Evolutionary conservation across 2,888 invertebrate genomes (phyloP), one percentile per base, ranked within the genome.

Genomic region (Abscondita cerata): DNA sequence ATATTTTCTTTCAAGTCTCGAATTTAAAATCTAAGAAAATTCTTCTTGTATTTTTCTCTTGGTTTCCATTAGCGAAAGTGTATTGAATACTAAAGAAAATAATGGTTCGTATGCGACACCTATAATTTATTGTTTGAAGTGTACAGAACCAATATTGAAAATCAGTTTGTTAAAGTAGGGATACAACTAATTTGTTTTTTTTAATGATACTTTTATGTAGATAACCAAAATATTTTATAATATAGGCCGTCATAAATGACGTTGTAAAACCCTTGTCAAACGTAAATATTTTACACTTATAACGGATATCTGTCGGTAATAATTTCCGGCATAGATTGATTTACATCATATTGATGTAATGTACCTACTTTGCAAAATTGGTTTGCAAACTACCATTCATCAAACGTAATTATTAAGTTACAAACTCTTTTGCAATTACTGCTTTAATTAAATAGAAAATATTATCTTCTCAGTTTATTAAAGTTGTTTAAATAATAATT

Each of bases 91-190:
- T 18, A 46, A 54, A 41, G 34, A 46, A 54, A 54, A 44, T 19
- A 44, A 19, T 44, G 13, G 33, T 18, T 1, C 44, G 44, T 36
- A 46, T 34, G 54, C 54, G 54, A 54, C 54, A 54, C 46, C 20
- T 44, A 54, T 54, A 54, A 54, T 54, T 54, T 46, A 54, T 46
- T 46, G 54, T 54, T 46, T 46, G 25, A 54, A 54, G 15, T 41
- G 16, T 31, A 41, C 12, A 18, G 1, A 36, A 13, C 40, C 40
- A 12, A 18, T 44, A 44, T 44, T 18, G 44, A 19, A 44, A 44
- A 44, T 44, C 44, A 44, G 19, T 44, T 44, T 44, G 19, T 44
- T 11, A 18, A 19, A 19, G 44, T 40, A 12, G 15, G 44, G 11
- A 19, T 18, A 19, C 11, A 19, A 15, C 15, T 44, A 44, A 44